A percentile compares a stretch with the other conserved stretches of the same genome.
phyloP scores from a whole-genome alignment of 2,888 invertebrate genomes.

The Microctonus brassicae region DNA sequence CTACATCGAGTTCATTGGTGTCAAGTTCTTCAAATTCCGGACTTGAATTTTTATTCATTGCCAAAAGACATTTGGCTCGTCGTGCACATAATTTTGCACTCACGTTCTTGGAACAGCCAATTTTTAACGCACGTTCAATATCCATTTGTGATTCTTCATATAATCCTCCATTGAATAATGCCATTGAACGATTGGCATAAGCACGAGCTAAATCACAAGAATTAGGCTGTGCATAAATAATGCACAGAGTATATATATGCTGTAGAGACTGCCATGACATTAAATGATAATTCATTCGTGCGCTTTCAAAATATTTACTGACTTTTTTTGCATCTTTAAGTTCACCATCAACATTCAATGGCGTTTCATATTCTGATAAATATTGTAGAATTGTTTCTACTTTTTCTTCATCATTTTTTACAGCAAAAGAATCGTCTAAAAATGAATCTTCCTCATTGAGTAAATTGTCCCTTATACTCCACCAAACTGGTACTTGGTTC shows the following conservation, averaged over 20 bases:
- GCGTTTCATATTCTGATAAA: background rate
- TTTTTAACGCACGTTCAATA: background rate
- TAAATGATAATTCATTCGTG: background rate
- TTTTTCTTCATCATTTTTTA: background rate
- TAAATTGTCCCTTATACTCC: no score
- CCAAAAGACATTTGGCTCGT: background rate
- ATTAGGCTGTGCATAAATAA: background rate
- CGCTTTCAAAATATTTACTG: background rate
- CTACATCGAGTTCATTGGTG: background rate
- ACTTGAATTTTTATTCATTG: background rate
- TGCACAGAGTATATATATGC: background rate
- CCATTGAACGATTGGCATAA: slow-evolving; percentile 5
- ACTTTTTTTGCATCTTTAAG: background rate
- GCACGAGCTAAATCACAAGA: background rate
- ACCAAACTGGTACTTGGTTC: no score
- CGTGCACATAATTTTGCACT: background rate
- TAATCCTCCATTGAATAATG: background rate
- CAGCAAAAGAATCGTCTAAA: no score
- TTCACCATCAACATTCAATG: background rate
- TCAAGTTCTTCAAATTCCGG: background rate
- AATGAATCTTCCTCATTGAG: no score
- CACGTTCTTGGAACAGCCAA: background rate
- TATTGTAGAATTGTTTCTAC: background rate
- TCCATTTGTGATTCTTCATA: background rate
- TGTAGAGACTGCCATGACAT: background rate